Conservation (phyloP, 2,797 vertebrate genomes). For the Allobates femoralis region DNA sequence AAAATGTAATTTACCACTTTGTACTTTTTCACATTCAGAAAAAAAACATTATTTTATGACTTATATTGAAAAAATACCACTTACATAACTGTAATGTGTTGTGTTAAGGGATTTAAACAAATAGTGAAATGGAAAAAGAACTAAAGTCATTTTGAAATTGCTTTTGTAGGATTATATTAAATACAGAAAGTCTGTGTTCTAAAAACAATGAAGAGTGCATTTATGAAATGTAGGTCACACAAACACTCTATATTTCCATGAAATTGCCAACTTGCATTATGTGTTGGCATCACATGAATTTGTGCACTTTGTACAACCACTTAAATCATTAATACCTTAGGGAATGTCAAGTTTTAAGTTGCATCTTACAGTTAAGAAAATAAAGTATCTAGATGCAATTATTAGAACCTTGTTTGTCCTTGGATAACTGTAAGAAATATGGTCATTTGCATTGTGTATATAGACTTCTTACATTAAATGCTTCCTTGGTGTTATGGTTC, state of each 20-base stretch:
- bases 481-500: not conserved
- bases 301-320: constrained; percentile 47
- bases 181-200: constrained; percentile 53
- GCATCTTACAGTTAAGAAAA: constrained; percentile 34
- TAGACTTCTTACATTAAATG: not conserved
- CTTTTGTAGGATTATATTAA: constrained; percentile 61
- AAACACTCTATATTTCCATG: constrained; percentile 39
- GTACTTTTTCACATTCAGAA: not conserved
- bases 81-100: constrained; percentile 53
- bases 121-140: constrained; percentile 56
- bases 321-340: constrained; percentile 52
- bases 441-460: not conserved
- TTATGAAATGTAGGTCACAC: constrained; percentile 60
- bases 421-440: constrained; percentile 10
- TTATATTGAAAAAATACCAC: constrained; percentile 52
- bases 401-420: constrained; percentile 22
- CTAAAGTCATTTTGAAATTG: constrained; percentile 61
- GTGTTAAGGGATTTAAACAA: constrained; percentile 55
- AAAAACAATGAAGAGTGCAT: constrained; percentile 60
- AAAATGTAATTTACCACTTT: not conserved
- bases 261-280: constrained; percentile 54
- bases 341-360: constrained; percentile 50
- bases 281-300: constrained; percentile 49
- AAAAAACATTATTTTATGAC: constrained; percentile 24
- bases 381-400: constrained; percentile 22